Conservation (phyloP, 1,140 invertebrate species). For the Ylistrum balloti region DNA sequence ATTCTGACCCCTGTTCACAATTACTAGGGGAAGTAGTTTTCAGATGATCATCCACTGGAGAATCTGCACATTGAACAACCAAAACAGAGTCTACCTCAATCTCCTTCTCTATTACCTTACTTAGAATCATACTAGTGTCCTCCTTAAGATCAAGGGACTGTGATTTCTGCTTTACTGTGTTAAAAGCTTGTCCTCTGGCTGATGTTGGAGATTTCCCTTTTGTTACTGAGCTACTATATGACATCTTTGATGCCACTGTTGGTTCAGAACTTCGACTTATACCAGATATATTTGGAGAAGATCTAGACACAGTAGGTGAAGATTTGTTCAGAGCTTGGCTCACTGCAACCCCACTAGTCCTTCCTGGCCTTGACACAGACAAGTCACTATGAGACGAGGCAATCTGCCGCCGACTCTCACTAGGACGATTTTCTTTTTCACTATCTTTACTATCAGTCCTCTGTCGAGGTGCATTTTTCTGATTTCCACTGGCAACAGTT, state of each 20-base stretch:
- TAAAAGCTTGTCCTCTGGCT: background rate
- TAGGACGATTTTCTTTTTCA: slow-evolving; percentile 78
- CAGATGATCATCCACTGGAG: background rate
- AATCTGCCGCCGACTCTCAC: slow-evolving; percentile 18
- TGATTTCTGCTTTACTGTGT: background rate
- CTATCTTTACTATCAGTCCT: slow-evolving; percentile 73
- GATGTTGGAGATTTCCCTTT: background rate
- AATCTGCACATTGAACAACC: background rate
- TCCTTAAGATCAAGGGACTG: background rate
- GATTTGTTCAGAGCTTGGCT: background rate
- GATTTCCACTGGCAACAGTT: slow-evolving; percentile 47
- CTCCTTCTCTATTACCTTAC: background rate
- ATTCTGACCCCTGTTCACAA: background rate
- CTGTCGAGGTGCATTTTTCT: slow-evolving; percentile 8
- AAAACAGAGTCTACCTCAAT: background rate
- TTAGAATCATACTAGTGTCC: background rate
- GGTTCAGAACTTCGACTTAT: background rate
- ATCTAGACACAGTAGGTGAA: background rate
- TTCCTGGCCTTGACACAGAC: background rate
- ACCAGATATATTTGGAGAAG: slow-evolving; percentile 3
- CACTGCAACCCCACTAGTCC: background rate
- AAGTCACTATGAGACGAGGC: slow-evolving; percentile 29
- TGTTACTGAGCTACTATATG: background rate
- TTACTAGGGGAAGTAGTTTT: background rate
- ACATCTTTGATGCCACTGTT: background rate